Evolutionary conservation across 2,113 vertebrate genomes (phyloP), one percentile per base, ranked within the genome.

Genomic region (Nothocercus julius): DNA sequence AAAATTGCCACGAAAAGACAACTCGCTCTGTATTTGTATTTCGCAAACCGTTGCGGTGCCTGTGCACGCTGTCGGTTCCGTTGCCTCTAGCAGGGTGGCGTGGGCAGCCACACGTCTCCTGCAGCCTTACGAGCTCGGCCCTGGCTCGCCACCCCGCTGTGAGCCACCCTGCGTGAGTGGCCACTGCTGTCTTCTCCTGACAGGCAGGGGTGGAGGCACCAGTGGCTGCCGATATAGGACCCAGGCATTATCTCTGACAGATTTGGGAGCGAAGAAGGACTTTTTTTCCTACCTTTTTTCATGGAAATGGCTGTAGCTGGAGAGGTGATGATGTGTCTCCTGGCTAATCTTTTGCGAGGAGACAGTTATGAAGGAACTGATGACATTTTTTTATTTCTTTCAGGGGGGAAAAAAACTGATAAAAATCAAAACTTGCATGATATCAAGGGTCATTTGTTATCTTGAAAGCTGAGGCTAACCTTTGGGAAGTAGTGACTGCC

Each of bases 31-130:
- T 20, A 58, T 9, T 24, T 5, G 17, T 49, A 67, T 77, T 81
- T 77, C 36, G 66, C 25, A 91, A 87, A 45, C 36, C 25, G 62
- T 28, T 58, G 36, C 40, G 56, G 32, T 69, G 34, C 8, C 73
- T 28, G 9, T 25, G 2, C 13, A 13, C 3, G 4, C 54, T 21
- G 16, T 45, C 77, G 25, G 0, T 1, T 58, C 56, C 64, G 22
- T 4, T 82, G 27, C 14, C 73, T 74, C 28, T 68, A 44, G 7
- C 6, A 3, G 13, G 22, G 12, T 3, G 21, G 6, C 34, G 11
- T 34, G 32, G 74, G 61, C 44, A 81, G 34, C 42, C 12, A 14
- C 7, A 51, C 5, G 13, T 22, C 5, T 47, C 58, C 45, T 74
- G 22, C 12, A 53, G 25, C 63, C 68, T 51, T 38, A 74, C 77